Percentiles rank a stretch among this genome's conserved stretches.
Evolutionary conservation across 2,888 invertebrate species (phyloP).

Genomic region (Siphonodentalium dalli): DNA sequence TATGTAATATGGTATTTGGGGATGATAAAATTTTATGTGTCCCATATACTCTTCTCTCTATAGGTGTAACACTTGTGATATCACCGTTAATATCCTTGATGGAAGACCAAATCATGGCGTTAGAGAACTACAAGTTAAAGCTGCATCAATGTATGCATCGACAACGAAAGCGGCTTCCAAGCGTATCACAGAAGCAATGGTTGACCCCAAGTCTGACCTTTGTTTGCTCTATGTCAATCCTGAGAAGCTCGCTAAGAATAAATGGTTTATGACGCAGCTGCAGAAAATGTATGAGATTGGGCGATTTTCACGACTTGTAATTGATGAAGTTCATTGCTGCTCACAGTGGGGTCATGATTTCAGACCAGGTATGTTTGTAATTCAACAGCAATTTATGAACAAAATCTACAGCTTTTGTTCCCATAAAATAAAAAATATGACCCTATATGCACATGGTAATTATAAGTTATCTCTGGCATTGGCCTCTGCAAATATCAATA

Average conservation of each 20-base stretch:
- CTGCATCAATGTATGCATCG: slow-evolving; percentile 75
- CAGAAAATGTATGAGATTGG: slow-evolving; percentile 80
- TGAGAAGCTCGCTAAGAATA: slow-evolving; percentile 70
- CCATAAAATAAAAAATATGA: too few species aligned
- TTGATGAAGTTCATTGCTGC: slow-evolving; percentile 95
- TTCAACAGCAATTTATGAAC: not conserved
- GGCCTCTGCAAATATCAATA: too few species aligned
- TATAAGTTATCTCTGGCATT: too few species aligned
- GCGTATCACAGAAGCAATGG: slow-evolving; percentile 67
- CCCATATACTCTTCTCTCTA: too few species aligned
- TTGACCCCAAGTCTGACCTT: slow-evolving; percentile 71
- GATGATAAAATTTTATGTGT: too few species aligned
- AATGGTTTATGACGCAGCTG: slow-evolving; percentile 78
- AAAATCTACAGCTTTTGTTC: too few species aligned
- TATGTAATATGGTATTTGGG: too few species aligned
- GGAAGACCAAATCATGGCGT: slow-evolving; percentile 84
- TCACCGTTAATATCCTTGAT: slow-evolving; percentile 90
- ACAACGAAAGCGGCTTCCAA: slow-evolving; percentile 72
- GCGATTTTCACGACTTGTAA: slow-evolving; percentile 79
- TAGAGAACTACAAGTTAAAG: slow-evolving; percentile 71
- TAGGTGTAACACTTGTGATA: slow-evolving; percentile 80
- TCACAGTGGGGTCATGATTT: slow-evolving; percentile 97
- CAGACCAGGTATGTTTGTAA: slow-evolving; percentile 71
- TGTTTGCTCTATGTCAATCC: slow-evolving; percentile 89
- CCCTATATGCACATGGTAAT: too few species aligned